Evolutionary conservation across 1,140 invertebrate species (phyloP).

Genomic region (Daktulosphaira vitifoliae): DNA sequence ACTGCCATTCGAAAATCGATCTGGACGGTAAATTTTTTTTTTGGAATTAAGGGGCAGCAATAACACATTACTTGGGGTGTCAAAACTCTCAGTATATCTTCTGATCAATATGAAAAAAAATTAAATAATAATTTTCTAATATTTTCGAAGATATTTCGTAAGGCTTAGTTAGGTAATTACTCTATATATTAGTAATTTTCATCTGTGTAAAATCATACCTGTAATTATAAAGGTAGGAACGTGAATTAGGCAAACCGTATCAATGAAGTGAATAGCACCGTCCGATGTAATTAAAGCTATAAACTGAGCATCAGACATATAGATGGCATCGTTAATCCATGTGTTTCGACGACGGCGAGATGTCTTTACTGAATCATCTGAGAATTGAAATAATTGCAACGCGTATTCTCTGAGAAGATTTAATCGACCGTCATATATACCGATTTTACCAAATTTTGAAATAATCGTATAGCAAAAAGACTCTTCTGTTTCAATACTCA

Average conservation of each 20-base stretch:
- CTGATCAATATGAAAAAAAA: too few species aligned
- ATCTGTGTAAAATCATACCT: too few species aligned
- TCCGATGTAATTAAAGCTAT: slow-evolving; percentile 47
- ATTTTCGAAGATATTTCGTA: too few species aligned
- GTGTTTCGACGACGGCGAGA: slow-evolving; percentile 36
- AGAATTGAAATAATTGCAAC: slow-evolving; percentile 37
- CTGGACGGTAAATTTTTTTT: too few species aligned
- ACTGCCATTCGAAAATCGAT: too few species aligned
- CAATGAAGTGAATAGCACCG: slow-evolving; percentile 48
- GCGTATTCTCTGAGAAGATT: slow-evolving; percentile 46
- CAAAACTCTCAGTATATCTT: too few species aligned
- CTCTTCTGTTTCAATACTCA: slow-evolving; percentile 46
- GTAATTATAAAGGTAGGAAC: slow-evolving; percentile 47
- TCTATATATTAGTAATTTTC: too few species aligned
- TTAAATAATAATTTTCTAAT: too few species aligned
- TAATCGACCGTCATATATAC: slow-evolving; percentile 47
- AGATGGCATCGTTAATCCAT: slow-evolving; percentile 52
- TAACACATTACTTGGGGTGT: too few species aligned
- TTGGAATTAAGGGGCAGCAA: too few species aligned
- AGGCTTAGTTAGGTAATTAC: too few species aligned
- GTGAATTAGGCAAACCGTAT: slow-evolving; percentile 47
- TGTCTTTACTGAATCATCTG: neutral
- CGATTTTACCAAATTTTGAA: slow-evolving; percentile 48
- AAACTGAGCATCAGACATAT: slow-evolving; percentile 46
- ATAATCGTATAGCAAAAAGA: slow-evolving; percentile 50